Base-by-base conservation (phyloP, 2,888 invertebrate genomes). In the Trisateles emortualis region DNA sequence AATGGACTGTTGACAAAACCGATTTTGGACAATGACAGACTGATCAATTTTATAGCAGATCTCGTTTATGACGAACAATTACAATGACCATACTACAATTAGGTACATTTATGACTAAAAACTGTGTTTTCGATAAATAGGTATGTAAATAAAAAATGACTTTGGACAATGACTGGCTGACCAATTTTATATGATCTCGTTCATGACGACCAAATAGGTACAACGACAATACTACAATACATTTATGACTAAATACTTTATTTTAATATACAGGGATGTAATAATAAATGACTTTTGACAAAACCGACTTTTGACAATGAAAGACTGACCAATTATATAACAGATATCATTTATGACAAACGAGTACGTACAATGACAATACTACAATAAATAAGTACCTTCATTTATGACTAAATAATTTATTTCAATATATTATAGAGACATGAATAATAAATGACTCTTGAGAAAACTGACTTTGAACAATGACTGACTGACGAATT, bases 391-490 rank as follows among this genome's bases (percentile, higher is more conserved):
- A n/a, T n/a, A n/a, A n/a, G n/a, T 16, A 39, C 11, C 29, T 10
- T 49, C 29, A 30, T 39, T 33, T 19, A 17, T 49, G 71, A 60
- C 58, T 52, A 35, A 60, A 70, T 56, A 70, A 64, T 64, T 59
- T 40, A 52, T 24, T 39, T 32, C 9, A 16, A 5, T 38, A 29
- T n/a, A n/a, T n/a, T n/a, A 19, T 42, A 49, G 33, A 35, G 39
- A 32, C 33, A 13, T 51, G 45, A 44, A n/a, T n/a, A n/a, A n/a
- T n/a, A n/a, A n/a, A n/a, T n/a, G n/a, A n/a, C n/a, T n/a, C n/a
- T n/a, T n/a, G n/a, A n/a, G n/a, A n/a, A n/a, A n/a, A n/a, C n/a
- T n/a, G 17, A 57, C 29, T 54, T 53, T 33, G 2, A 49, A 63
- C 36, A 41, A 32, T 41, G 19, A 58, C 45, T 47, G 32, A n/a